Base-by-base conservation (phyloP, 1,140 invertebrate genomes). In the Zophobas atratus region DNA sequence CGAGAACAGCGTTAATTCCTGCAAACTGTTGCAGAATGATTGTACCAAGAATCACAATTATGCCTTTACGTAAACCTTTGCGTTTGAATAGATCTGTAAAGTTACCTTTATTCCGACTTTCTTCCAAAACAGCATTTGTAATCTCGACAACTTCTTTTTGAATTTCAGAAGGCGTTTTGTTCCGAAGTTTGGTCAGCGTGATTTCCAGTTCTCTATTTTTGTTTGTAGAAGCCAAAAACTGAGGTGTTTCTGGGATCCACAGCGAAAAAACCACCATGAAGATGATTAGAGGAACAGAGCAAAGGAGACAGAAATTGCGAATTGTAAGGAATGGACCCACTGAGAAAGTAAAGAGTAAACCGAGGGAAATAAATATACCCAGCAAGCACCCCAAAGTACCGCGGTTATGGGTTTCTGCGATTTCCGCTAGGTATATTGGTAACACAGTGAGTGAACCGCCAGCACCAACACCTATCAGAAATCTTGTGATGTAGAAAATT, bases 1-100 rank as follows among this genome's bases (percentile, higher is more conserved):
- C 94, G n/a, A 95, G 89, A 1, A 97, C 92, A 1, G 93, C 92
- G 84, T 95, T 95, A 81, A 94, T 94, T 8, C 95, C 95, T 1
- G 91, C 92, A 6, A 95, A 87, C 84, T 94, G 93, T 81, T 94
- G 94, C 85, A 93, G 92, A 70, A 90, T 85, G 73, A 94, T 92
- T 48, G 96, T 86, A 0, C 90, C 89, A 72, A 92, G 90, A 0
- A 91, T 92, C 48, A 93, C 91, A 55, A 92, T 86, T 70, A 96
- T 85, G 0, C 90, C 91, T 76, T 90, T 92, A 6, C 0, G 86
- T 81, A 91, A 90, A 1, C 86, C 84, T 76, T 63, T 63, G 80
- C 35, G 74, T 75, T 74, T 81, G 73, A 79, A 86, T 20, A 80
- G 80, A 36, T 92, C 91, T 80, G 80, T 86, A 83, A 93, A 91